Base-by-base conservation (phyloP, 2,888 invertebrate species). In the Lacanobia wlatinum region DNA sequence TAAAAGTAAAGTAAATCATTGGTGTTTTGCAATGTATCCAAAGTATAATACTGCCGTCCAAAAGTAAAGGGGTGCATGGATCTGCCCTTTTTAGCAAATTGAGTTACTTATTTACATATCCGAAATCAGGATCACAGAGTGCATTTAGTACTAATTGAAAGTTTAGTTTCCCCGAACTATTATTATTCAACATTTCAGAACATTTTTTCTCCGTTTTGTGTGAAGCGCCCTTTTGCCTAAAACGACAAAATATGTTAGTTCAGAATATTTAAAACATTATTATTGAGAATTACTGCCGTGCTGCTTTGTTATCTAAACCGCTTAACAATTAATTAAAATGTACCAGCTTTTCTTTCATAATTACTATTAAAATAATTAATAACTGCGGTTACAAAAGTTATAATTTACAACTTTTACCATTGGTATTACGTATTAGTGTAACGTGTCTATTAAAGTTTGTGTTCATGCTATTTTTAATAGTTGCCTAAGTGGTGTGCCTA, bases 311-410 rank as follows among this genome's bases (percentile, higher is more conserved):
- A 75, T 52, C 43, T 56, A 62, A 58, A 52, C 38, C 21, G 40
- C 21, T 73, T 34, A 16, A 68, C 14, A 50, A 50, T 58, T 58
- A 53, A 76, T 76, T 59, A 70, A 59, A 75, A 34, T 67, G 2
- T 18, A 8, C 18, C 48, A 18, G 34, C 18, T 28, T 53, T 38
- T 46, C 61, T 70, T 18, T n/a, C 18, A 10, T 16, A 21, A 38
- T 43, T 14, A 64, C 28, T 16, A 48, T 40, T 40, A 38, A 5
- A 38, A 12, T 38, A 38, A 16, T 38, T 58, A 14, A 3, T 2
- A 46, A 53, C 12, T 40, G 50, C 14, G 28, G 61, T 62, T n/a
- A n/a, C n/a, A n/a, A n/a, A n/a, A n/a, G n/a, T n/a, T 74, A 67
- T 50, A 55, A 34, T 60, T 16, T 16, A 55, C 10, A n/a, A n/a